These are phyloP conservation scores for Adelges cooleyi DNA, from an alignment of 1,140 invertebrate genomes.

Conservation along the genomic window DNA sequence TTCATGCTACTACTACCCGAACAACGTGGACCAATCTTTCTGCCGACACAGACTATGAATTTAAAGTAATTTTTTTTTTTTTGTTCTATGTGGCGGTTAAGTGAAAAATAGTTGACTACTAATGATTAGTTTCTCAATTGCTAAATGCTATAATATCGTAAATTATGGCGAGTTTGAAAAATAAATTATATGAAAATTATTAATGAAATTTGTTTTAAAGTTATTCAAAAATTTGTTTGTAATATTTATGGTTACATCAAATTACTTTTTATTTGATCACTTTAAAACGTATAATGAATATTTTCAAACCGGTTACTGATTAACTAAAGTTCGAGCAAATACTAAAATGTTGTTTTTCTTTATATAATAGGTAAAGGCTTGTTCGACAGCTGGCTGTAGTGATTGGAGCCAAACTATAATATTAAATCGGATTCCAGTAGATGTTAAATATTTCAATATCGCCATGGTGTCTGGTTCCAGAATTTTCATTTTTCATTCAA, in stretches of 20 bases:
- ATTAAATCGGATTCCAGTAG: not conserved
- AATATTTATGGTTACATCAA: no score
- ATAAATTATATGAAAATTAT: no score
- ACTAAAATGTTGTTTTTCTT: not conserved
- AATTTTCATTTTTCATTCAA: conserved; percentile 54
- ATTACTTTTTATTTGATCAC: no score
- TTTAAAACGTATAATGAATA: no score
- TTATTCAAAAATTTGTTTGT: no score
- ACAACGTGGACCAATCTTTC: not conserved
- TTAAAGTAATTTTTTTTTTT: conserved; percentile 12
- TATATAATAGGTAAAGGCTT: conserved; percentile 56
- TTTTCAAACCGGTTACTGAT: no score
- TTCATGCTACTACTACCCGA: not conserved
- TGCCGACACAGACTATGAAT: not conserved
- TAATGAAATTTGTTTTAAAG: no score
- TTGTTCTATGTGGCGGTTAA: no score
- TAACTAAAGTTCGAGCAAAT: not conserved
- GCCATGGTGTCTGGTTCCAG: conserved; percentile 2
- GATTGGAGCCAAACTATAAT: conserved; percentile 49
- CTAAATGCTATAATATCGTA: no score
- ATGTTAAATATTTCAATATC: not conserved
- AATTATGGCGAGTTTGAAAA: no score
- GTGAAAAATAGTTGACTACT: no score
- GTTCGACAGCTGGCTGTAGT: conserved; percentile 61
- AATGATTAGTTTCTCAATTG: no score